These are phyloP conservation scores for Bergia puertoricense DNA, from an alignment of 92 coral and sea anemone genomes.

Conservation along the genomic window DNA sequence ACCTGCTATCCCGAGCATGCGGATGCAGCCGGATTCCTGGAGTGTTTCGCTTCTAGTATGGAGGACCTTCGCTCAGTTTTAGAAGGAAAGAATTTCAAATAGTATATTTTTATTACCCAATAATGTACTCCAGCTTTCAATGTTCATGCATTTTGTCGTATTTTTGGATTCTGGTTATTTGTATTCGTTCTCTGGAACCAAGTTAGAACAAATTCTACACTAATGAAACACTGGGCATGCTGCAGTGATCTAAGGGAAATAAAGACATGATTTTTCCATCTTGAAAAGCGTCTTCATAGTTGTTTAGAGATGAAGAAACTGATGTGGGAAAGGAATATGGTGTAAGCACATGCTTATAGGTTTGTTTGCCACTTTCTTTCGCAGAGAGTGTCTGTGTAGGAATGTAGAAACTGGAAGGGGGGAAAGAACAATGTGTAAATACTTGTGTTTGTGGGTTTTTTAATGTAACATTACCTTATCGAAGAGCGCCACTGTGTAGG, in stretches of 20 bases:
- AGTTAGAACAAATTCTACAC: neutral
- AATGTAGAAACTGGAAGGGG: too few species aligned
- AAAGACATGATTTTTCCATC: neutral
- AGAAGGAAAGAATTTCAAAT: slow-evolving; percentile 92
- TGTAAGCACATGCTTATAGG: too few species aligned
- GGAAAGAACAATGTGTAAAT: too few species aligned
- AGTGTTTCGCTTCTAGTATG: slow-evolving; percentile 78
- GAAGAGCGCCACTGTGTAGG: too few species aligned
- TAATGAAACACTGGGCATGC: too few species aligned
- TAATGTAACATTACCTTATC: too few species aligned
- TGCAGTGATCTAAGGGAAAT: too few species aligned
- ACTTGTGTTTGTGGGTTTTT: too few species aligned
- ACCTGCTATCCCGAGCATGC: slow-evolving; percentile 75
- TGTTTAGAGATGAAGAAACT: neutral
- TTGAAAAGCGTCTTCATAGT: neutral
- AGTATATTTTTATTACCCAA: neutral
- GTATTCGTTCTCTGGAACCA: neutral
- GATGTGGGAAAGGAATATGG: neutral
- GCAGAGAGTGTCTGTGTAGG: too few species aligned
- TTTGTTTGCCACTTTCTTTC: too few species aligned
- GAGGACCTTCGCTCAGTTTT: slow-evolving; percentile 84
- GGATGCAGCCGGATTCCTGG: slow-evolving; percentile 80
- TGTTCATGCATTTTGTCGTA: neutral
- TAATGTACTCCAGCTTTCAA: neutral
- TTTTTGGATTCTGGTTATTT: neutral